Evolutionary conservation across 1,140 invertebrate genomes (phyloP).

Genomic region (Lasioglossum albipes): DNA sequence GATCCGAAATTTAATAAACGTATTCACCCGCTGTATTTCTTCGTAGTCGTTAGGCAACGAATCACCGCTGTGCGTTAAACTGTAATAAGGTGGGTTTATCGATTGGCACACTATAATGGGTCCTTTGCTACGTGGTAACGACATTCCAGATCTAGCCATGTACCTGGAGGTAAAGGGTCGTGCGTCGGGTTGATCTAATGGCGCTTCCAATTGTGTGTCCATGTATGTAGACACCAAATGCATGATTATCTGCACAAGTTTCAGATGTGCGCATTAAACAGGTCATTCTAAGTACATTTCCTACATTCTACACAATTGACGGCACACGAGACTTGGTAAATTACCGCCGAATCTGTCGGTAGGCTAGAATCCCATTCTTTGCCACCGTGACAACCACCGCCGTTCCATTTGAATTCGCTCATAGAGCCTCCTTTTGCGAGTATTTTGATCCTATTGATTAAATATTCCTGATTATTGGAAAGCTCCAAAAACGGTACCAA

Average conservation of each 20-base stretch:
- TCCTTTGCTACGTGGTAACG: slow-evolving; percentile 76
- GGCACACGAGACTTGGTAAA: neutral
- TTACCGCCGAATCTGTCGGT: slow-evolving; percentile 89
- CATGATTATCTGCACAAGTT: slow-evolving; percentile 86
- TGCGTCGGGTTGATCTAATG: slow-evolving; percentile 87
- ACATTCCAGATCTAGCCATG: slow-evolving; percentile 69
- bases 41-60: slow-evolving; percentile 75
- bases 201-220: slow-evolving; percentile 88
- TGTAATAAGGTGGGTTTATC: slow-evolving; percentile 87
- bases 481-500: slow-evolving; percentile 90
- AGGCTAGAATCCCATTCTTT: slow-evolving; percentile 89
- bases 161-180: slow-evolving; percentile 86
- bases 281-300: neutral
- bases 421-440: slow-evolving; percentile 89
- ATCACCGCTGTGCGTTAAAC: slow-evolving; percentile 84
- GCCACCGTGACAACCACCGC: slow-evolving; percentile 85
- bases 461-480: slow-evolving; percentile 90
- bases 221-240: slow-evolving; percentile 90
- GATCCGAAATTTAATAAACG: neutral
- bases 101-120: slow-evolving; percentile 82
- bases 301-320: too few relatives aligned
- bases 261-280: neutral
- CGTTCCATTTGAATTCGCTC: slow-evolving; percentile 90
- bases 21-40: slow-evolving; percentile 84
- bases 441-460: slow-evolving; percentile 87